Conservation (phyloP, 2,888 invertebrate genomes). For the Carabus problematicus region DNA sequence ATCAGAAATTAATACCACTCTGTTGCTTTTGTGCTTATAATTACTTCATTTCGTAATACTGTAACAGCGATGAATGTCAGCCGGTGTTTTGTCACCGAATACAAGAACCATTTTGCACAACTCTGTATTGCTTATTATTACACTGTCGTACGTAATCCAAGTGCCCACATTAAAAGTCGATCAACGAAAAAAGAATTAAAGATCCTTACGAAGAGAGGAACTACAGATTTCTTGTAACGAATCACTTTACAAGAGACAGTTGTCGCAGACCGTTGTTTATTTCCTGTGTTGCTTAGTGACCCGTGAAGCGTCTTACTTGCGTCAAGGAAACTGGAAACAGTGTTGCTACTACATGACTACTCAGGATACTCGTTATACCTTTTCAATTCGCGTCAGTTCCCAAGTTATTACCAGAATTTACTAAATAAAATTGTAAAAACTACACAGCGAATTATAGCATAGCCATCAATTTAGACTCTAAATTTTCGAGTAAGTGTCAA, state of each 20-base stretch:
- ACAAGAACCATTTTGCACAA: too few species aligned
- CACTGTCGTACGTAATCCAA: too few species aligned
- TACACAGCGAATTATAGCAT: too few species aligned
- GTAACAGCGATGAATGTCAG: too few species aligned
- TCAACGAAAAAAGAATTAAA: slow-evolving; percentile 4
- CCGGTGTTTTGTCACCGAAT: too few species aligned
- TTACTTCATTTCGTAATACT: too few species aligned
- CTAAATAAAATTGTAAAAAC: slow-evolving; percentile 14
- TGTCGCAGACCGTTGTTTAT: slow-evolving; percentile 33
- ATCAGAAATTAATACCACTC: too few species aligned
- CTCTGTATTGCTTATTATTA: too few species aligned
- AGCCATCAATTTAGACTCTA: too few species aligned
- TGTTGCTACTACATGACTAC: slow-evolving; percentile 8
- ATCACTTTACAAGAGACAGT: slow-evolving; percentile 36
- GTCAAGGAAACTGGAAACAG: slow-evolving; percentile 20
- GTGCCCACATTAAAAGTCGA: too few species aligned
- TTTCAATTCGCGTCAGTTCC: slow-evolving; percentile 20
- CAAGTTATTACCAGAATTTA: slow-evolving; percentile 15
- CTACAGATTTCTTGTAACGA: slow-evolving; percentile 42
- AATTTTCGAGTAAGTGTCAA: too few species aligned
- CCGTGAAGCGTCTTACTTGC: slow-evolving; percentile 37
- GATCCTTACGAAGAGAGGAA: slow-evolving; percentile 26
- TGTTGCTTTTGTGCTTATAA: too few species aligned
- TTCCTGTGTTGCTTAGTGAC: slow-evolving; percentile 40
- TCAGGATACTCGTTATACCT: slow-evolving; percentile 36